A percentile compares a stretch with the other conserved stretches of the same genome.
Evolutionary conservation across 1,140 invertebrate genomes (phyloP).

Genomic region (Laupala kohalensis): DNA sequence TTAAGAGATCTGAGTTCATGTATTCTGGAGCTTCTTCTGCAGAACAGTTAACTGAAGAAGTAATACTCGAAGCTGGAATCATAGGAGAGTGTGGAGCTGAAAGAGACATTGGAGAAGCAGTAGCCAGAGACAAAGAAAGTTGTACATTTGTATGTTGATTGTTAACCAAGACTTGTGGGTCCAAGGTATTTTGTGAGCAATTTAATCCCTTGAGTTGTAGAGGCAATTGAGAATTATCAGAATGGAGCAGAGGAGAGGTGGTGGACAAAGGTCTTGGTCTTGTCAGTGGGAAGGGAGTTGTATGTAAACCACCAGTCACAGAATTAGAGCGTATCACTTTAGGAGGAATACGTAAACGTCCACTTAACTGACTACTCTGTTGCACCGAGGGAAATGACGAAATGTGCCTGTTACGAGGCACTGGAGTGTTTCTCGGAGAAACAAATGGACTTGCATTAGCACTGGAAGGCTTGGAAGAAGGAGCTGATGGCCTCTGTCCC

Average conservation of each 20-base stretch:
- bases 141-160: neutral
- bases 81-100: slow-evolving; percentile 15
- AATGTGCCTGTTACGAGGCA: slow-evolving; percentile 9
- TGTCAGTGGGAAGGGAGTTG: neutral
- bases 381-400: neutral
- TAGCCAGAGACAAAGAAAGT: neutral
- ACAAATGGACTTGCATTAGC: slow-evolving; percentile 66
- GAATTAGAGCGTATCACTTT: slow-evolving; percentile 8
- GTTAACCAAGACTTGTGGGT: neutral
- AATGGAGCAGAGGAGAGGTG: neutral
- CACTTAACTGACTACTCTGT: neutral
- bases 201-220: neutral
- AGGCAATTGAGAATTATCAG: neutral
- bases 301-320: neutral
- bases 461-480: slow-evolving; percentile 20
- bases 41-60: neutral
- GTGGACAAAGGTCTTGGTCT: neutral
- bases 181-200: neutral
- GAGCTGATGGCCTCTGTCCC: slow-evolving; percentile 20
- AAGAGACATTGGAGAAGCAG: slow-evolving; percentile 10
- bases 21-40: neutral
- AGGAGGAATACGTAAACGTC: neutral
- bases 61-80: neutral
- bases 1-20: neutral
- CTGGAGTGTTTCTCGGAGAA: slow-evolving; percentile 61